phyloP scores from a whole-genome alignment of 2,888 invertebrate species.

The Hemistola chrysoprasaria region DNA sequence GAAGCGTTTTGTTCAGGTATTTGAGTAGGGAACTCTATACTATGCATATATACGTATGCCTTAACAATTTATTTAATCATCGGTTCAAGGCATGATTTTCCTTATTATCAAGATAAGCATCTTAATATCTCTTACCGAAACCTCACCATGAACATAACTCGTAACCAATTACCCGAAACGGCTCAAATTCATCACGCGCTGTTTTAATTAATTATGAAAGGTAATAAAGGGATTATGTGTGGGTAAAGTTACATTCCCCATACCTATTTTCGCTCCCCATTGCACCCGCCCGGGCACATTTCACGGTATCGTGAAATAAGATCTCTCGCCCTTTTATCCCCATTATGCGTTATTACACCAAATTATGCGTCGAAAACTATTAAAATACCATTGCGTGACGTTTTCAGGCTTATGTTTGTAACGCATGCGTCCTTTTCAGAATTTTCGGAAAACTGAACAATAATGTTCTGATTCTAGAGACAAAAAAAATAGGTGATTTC shows the following conservation, averaged over 20 bases:
- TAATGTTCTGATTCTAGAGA: no score
- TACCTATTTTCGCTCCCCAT: slow-evolving; percentile 29
- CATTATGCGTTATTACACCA: slow-evolving; percentile 23
- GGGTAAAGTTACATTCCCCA: slow-evolving; percentile 45
- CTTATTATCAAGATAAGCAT: slow-evolving; percentile 1
- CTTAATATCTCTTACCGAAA: slow-evolving; percentile 8
- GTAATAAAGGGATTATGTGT: slow-evolving; percentile 53
- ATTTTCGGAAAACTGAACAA: slow-evolving; percentile 1
- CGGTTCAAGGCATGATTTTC: no score
- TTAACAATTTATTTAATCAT: no score
- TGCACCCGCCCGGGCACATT: slow-evolving; percentile 54
- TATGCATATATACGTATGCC: no score
- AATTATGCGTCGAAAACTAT: slow-evolving; percentile 30
- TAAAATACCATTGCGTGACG: slow-evolving; percentile 28
- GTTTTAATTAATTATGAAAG: slow-evolving; percentile 54
- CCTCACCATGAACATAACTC: slow-evolving; percentile 17
- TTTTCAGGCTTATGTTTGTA: slow-evolving; percentile 21
- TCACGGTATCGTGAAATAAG: slow-evolving; percentile 25
- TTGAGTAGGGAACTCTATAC: no score
- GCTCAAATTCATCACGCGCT: slow-evolving; percentile 34
- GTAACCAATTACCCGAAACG: slow-evolving; percentile 31
- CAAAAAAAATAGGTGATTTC: no score
- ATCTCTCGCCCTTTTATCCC: slow-evolving; percentile 22
- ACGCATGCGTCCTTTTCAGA: slow-evolving; percentile 20
- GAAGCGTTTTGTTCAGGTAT: no score